These are phyloP conservation scores for Microhierax caerulescens DNA, from an alignment of 2,797 vertebrate species.

Conservation along the genomic window DNA sequence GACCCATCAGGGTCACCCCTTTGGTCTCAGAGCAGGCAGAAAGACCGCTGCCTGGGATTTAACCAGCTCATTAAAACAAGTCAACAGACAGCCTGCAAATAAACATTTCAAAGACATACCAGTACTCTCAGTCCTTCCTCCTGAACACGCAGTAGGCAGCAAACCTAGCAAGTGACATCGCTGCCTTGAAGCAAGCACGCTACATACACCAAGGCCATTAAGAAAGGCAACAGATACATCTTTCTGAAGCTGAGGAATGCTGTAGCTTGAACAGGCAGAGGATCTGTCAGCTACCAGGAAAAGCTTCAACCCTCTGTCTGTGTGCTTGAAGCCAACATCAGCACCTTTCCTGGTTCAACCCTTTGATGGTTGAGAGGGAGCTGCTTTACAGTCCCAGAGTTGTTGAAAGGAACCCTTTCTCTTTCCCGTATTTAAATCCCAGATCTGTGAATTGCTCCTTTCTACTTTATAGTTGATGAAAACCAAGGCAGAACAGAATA, in stretches of 20 bases:
- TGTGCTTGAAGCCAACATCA: neutral
- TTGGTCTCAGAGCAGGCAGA: neutral
- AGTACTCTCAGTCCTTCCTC: neutral
- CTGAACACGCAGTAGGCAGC: neutral
- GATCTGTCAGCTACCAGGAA: neutral
- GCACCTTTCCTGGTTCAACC: neutral
- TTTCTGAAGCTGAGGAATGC: neutral
- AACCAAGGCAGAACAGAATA: neutral
- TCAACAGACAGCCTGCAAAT: neutral
- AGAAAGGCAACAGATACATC: neutral
- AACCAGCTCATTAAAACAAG: neutral
- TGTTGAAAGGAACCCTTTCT: constrained; percentile 31
- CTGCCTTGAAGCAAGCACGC: neutral
- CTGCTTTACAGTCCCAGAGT: neutral
- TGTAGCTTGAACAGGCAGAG: neutral
- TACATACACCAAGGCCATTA: neutral
- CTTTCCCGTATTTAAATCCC: neutral
- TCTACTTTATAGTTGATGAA: neutral
- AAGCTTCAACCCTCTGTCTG: neutral
- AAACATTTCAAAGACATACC: neutral
- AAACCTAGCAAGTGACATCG: neutral
- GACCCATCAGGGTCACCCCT: neutral
- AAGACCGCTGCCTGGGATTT: neutral
- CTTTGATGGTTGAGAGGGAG: neutral
- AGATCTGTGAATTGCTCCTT: neutral